These are phyloP conservation scores for Xestia sexstrigata DNA, from an alignment of 2,888 invertebrate genomes.

Conservation along the genomic window DNA sequence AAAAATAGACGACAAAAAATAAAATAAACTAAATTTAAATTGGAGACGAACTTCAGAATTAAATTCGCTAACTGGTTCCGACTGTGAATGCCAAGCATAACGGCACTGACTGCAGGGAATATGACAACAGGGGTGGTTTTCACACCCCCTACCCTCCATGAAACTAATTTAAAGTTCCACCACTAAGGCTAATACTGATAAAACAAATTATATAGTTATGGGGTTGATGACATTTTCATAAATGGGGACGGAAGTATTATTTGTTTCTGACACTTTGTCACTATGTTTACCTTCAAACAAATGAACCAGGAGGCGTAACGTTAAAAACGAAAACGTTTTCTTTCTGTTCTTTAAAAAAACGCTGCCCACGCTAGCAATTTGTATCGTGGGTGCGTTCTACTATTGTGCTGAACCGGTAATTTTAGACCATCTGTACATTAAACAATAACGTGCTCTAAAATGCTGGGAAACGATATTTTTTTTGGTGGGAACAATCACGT, in stretches of 20 bases:
- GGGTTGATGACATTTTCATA: slow-evolving; percentile 53
- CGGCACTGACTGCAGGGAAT: slow-evolving; percentile 47
- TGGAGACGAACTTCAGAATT: slow-evolving; percentile 56
- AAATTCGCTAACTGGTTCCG: slow-evolving; percentile 52
- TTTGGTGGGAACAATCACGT: too few relatives aligned
- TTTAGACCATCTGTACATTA: too few relatives aligned
- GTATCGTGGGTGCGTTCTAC: not conserved
- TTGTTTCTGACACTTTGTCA: not conserved
- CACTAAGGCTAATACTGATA: slow-evolving; percentile 65
- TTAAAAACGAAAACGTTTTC: not conserved
- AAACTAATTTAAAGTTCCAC: slow-evolving; percentile 75
- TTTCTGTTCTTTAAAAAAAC: not conserved
- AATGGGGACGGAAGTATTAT: slow-evolving; percentile 29
- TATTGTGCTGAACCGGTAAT: too few relatives aligned
- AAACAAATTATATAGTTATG: slow-evolving; percentile 53
- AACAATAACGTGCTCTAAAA: too few relatives aligned
- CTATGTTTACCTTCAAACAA: not conserved
- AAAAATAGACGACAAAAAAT: slow-evolving; percentile 26
- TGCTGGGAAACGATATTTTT: too few relatives aligned
- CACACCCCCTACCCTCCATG: slow-evolving; percentile 33
- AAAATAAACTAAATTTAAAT: slow-evolving; percentile 52
- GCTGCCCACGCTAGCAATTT: not conserved
- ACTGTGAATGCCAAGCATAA: slow-evolving; percentile 56
- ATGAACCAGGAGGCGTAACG: not conserved
- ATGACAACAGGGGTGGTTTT: slow-evolving; percentile 52